These are phyloP conservation scores for Ganaspis brasiliensis DNA, from an alignment of 2,888 invertebrate species.

Conservation along the genomic window DNA sequence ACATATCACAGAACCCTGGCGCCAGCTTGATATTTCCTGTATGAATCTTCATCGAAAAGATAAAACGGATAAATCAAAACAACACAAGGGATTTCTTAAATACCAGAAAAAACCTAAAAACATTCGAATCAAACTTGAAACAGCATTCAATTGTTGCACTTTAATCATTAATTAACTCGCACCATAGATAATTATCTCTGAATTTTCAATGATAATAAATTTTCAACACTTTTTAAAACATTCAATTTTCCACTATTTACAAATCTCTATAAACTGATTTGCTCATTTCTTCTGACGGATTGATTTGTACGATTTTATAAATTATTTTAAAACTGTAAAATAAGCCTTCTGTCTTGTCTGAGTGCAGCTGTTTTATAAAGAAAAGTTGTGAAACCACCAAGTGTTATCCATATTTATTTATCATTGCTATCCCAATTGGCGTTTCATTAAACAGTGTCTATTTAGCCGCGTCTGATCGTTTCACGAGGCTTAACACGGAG, in stretches of 20 bases:
- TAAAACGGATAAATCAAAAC: background rate
- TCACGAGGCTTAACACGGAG: background rate
- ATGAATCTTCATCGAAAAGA: background rate
- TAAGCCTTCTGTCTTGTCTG: background rate
- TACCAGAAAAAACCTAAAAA: background rate
- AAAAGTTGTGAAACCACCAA: background rate
- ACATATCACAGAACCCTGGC: conserved; percentile 12
- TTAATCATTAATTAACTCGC: too few relatives aligned
- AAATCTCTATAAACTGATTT: too few relatives aligned
- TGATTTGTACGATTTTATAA: background rate
- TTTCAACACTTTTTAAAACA: too few relatives aligned
- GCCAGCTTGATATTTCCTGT: conserved; percentile 19
- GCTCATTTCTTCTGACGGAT: too few relatives aligned
- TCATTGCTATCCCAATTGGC: conserved; percentile 3
- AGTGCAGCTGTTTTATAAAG: too few relatives aligned
- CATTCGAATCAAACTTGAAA: too few relatives aligned
- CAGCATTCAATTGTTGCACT: too few relatives aligned
- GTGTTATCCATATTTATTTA: conserved; percentile 20
- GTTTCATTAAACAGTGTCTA: conserved; percentile 13
- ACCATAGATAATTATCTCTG: too few relatives aligned
- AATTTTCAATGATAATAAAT: too few relatives aligned
- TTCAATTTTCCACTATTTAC: too few relatives aligned
- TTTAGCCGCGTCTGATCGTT: background rate
- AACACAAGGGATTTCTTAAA: background rate
- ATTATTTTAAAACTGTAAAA: background rate